Conservation (phyloP, 2,888 invertebrate genomes). For the Limenitis camilla region DNA sequence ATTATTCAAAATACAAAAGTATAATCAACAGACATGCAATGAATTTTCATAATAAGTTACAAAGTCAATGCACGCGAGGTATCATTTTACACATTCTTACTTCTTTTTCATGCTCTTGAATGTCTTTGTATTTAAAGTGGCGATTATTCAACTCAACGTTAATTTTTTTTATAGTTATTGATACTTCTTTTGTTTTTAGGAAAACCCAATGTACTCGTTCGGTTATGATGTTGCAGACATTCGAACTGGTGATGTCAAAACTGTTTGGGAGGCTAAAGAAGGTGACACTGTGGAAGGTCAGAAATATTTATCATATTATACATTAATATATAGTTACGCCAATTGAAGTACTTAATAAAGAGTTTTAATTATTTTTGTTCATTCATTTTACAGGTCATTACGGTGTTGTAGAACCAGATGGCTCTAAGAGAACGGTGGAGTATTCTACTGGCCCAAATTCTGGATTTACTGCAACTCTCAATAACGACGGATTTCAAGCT, state of each 20-base stretch:
- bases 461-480: constrained; percentile 75
- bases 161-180: constrained; percentile 4
- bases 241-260: constrained; percentile 76
- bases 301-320: neutral
- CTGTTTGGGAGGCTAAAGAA: constrained; percentile 77
- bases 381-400: constrained; percentile 68
- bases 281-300: constrained; percentile 75
- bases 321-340: too few relatives aligned
- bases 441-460: constrained; percentile 74
- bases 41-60: constrained; percentile 52
- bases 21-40: constrained; percentile 54
- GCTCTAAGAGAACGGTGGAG: constrained; percentile 75
- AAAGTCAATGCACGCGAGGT: constrained; percentile 57
- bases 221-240: constrained; percentile 77
- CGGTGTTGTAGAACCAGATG: constrained; percentile 80
- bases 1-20: constrained; percentile 60
- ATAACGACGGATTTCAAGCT: constrained; percentile 54
- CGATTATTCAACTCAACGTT: constrained; percentile 31
- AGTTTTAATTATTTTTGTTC: too few relatives aligned
- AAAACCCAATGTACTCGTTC: constrained; percentile 75
- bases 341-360: too few relatives aligned
- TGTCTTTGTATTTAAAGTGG: constrained; percentile 34
- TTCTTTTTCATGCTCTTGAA: constrained; percentile 34
- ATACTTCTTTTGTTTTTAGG: constrained; percentile 43
- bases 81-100: constrained; percentile 52